A percentile compares a stretch with the other conserved stretches of the same genome.
Evolutionary conservation across 2,797 vertebrate genomes (phyloP).

Genomic region (Alca torda): DNA sequence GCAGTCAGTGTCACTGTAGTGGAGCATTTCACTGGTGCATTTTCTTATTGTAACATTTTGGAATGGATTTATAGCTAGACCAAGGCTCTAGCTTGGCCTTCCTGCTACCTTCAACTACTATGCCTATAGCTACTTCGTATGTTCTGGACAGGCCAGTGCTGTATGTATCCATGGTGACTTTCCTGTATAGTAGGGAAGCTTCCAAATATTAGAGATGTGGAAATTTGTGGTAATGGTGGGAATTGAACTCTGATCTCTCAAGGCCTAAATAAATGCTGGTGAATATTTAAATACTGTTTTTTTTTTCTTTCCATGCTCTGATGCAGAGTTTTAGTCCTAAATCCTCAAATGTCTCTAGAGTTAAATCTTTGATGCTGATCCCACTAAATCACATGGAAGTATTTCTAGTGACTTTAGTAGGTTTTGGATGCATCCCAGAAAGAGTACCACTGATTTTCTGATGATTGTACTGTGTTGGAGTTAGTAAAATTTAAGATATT

Average conservation of each 20-base stretch:
- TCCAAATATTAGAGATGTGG: background rate
- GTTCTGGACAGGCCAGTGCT: background rate
- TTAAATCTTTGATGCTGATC: background rate
- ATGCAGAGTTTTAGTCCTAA: background rate
- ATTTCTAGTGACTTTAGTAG: background rate
- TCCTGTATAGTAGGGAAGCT: background rate
- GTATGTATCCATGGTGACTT: background rate
- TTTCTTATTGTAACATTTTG: background rate
- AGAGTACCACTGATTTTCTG: background rate
- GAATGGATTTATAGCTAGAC: background rate
- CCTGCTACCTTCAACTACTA: background rate
- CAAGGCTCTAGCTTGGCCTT: background rate
- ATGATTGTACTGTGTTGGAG: background rate
- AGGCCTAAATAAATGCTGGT: background rate
- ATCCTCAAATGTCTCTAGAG: background rate
- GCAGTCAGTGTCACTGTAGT: background rate
- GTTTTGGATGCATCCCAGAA: background rate
- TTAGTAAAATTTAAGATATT: background rate
- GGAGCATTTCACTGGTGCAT: background rate
- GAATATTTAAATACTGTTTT: background rate
- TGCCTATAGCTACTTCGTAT: background rate
- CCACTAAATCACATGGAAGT: background rate
- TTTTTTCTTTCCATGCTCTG: background rate
- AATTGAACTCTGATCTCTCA: background rate
- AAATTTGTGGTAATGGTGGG: background rate